Evolutionary conservation across 2,888 invertebrate species (phyloP).

Genomic region (Epinotia bilunana): DNA sequence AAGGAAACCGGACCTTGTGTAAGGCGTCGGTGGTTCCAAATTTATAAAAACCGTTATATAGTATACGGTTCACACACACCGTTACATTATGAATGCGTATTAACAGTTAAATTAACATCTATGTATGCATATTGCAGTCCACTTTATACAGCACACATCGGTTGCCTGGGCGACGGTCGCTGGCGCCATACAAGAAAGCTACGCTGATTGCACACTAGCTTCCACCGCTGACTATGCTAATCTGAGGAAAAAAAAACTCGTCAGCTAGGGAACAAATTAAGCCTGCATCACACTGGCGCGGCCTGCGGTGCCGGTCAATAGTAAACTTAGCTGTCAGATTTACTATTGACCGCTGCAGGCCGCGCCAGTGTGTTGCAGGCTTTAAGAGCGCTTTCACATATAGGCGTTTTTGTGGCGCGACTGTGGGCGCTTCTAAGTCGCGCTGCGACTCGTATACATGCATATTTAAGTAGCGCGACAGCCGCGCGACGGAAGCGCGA

Average conservation of each 20-base stretch:
- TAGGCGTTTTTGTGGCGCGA: too few species aligned
- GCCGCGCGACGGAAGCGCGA: too few species aligned
- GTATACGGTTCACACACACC: conserved; percentile 71
- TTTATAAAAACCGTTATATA: conserved; percentile 68
- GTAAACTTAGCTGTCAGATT: too few species aligned
- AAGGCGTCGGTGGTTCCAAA: conserved; percentile 58
- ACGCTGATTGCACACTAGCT: conserved; percentile 70
- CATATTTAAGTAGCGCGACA: too few species aligned
- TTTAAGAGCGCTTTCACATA: too few species aligned
- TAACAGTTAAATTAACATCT: conserved; percentile 74
- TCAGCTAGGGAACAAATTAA: neutral
- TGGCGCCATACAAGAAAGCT: conserved; percentile 69
- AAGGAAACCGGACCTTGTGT: conserved; percentile 49
- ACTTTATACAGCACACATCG: conserved; percentile 66
- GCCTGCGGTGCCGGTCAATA: too few species aligned
- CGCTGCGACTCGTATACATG: too few species aligned
- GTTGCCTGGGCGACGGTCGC: conserved; percentile 56
- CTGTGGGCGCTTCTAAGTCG: too few species aligned
- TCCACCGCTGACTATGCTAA: conserved; percentile 65
- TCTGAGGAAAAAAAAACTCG: conserved; percentile 57
- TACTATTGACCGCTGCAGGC: too few species aligned
- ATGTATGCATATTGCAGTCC: conserved; percentile 74
- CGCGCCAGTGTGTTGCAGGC: too few species aligned
- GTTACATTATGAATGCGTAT: conserved; percentile 68
- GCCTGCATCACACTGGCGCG: too few species aligned